Base-by-base conservation (phyloP, 2,113 vertebrate genomes). In the Clupea harengus region DNA sequence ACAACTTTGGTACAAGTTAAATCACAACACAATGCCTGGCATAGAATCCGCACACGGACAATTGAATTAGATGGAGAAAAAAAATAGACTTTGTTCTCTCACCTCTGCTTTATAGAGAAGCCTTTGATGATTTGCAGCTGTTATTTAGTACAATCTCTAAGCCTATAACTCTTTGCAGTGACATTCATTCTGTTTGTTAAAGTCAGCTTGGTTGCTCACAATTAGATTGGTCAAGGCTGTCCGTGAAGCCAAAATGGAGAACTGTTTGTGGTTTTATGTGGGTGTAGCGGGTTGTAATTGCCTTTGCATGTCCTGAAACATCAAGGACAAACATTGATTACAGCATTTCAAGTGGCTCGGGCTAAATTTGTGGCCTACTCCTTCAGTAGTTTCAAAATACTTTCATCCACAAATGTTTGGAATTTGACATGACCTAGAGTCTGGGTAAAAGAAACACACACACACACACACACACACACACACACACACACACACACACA, bases 401-500 rank as follows among this genome's bases (percentile, higher is more conserved):
- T 32, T 75, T 75, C 25, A 32, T 75, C 11, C 10, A 28, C 25
- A 75, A 32, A 75, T 32, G n/a, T 28, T 67, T 67, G 25, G 1
- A 25, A 67, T 67, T n/a, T n/a, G n/a, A n/a, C n/a, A n/a, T 67
- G 57, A 28, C 67, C 25, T 6, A 75, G 25, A 32, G 67, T 28
- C 25, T 15, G 7, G 60, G 28, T 39, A 75, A 39, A 13, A n/a
- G 2, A 72, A 1, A 25, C 64, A 72, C n/a, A 28, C 64, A 72
- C 8, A 72, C 64, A 72, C 64, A 28, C 64, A 72, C 64, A 25
- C 64, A 72, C 64, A 28, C 64, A 28, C 64, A 72, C n/a, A 72
- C n/a, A 72, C 64, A 72, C n/a, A 72, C 64, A 72, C n/a, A 25
- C 64, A 72, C 64, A 72, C n/a, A 72, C 57, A 72, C n/a, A 72